These are phyloP conservation scores for Ephialtes manifestator DNA, from an alignment of 2,888 invertebrate genomes.

Conservation along the genomic window DNA sequence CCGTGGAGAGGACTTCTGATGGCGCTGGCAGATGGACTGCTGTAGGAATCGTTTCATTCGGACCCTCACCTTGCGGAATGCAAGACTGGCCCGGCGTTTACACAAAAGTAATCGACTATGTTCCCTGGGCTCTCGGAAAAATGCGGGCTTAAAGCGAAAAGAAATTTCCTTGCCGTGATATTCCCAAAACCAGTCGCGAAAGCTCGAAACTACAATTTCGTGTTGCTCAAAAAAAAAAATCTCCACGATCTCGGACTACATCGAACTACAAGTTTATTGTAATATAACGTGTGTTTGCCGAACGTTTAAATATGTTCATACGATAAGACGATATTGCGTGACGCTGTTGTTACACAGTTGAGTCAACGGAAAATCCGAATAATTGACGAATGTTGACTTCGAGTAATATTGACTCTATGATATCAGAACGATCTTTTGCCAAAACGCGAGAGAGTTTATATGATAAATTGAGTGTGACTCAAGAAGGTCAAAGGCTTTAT, in stretches of 20 bases:
- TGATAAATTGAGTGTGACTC: not conserved
- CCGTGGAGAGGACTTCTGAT: conserved; percentile 61
- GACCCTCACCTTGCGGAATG: conserved; percentile 87
- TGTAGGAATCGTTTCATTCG: conserved; percentile 89
- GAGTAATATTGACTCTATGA: not conserved
- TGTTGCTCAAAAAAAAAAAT: not conserved
- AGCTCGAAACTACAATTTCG: not conserved
- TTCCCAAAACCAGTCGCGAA: not conserved
- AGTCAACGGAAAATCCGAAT: not conserved
- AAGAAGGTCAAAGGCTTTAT: not conserved
- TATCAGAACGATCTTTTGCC: not conserved
- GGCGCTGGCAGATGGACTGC: conserved; percentile 85
- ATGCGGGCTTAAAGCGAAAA: conserved; percentile 76
- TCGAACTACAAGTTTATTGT: not conserved
- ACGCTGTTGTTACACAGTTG: too few species aligned
- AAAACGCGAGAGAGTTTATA: not conserved
- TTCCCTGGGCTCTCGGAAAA: conserved; percentile 88
- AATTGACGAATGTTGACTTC: conserved; percentile 5
- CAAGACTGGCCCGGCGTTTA: conserved; percentile 89
- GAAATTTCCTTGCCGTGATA: too few species aligned
- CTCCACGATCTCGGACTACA: not conserved
- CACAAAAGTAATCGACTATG: conserved; percentile 87
- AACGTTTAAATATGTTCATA: not conserved
- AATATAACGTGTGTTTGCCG: conserved; percentile 2
- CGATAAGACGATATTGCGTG: not conserved